A percentile compares a stretch with the other conserved stretches of the same genome.
Conservation (phyloP, 2,113 vertebrate genomes). For the Mustela nigripes region DNA sequence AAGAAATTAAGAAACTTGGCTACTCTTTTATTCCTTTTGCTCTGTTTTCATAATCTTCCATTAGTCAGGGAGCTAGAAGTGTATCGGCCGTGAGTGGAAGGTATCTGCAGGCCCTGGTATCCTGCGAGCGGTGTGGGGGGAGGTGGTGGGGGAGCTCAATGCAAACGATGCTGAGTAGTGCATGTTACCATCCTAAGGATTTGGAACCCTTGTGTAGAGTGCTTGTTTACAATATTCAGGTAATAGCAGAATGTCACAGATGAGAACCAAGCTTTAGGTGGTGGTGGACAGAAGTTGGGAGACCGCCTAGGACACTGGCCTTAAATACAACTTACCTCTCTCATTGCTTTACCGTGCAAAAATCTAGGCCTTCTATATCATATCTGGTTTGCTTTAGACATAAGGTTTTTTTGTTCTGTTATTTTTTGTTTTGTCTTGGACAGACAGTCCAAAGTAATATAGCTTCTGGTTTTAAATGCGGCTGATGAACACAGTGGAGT, state of each 20-base stretch:
- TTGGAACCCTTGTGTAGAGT: not conserved
- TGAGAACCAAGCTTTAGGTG: not conserved
- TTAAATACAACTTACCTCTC: not conserved
- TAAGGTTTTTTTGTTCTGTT: not conserved
- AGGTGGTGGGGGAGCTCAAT: not conserved
- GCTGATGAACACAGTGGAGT: not conserved
- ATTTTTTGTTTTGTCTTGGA: slow-evolving; percentile 55
- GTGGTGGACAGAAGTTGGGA: not conserved
- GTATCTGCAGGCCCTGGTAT: not conserved
- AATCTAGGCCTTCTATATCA: not conserved
- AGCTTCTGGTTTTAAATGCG: slow-evolving; percentile 36
- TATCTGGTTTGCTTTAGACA: slow-evolving; percentile 41
- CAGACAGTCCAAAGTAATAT: not conserved
- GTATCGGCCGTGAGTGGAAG: not conserved
- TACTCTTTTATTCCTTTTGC: not conserved
- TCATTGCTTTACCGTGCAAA: not conserved
- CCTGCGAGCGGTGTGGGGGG: not conserved
- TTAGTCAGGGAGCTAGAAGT: not conserved
- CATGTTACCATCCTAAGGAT: not conserved
- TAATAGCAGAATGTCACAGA: not conserved
- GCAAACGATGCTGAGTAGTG: not conserved
- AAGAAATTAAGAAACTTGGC: not conserved
- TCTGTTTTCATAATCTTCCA: not conserved
- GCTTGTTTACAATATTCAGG: not conserved
- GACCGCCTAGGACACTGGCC: not conserved